phyloP scores from a whole-genome alignment of 2,113 vertebrate genomes.

The Dryoscopus gambensis region DNA sequence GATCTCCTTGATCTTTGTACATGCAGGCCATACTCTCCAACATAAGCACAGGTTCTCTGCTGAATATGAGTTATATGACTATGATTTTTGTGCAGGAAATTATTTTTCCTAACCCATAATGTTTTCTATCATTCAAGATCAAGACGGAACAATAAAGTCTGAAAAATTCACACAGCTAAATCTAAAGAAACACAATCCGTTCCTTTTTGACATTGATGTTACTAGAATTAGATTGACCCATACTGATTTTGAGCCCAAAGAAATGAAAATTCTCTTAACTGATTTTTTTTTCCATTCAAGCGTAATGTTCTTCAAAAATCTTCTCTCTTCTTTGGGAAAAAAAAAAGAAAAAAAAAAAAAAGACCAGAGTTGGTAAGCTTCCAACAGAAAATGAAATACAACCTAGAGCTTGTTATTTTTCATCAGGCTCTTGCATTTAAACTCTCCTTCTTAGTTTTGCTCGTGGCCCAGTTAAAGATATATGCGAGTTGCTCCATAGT shows the following conservation, averaged over 20 bases:
- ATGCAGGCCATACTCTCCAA: neutral
- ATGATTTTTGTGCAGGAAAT: neutral
- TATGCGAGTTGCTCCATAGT: neutral
- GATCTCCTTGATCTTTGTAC: neutral
- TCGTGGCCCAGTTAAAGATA: neutral
- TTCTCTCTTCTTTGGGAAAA: rapidly evolving
- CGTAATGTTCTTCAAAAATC: neutral
- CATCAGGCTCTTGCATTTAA: neutral
- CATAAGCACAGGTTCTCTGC: neutral
- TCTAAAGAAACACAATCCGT: neutral
- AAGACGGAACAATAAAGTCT: neutral
- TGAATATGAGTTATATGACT: neutral
- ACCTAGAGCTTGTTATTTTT: neutral
- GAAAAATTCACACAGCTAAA: neutral
- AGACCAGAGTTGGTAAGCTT: neutral
- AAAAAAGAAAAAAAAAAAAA: no score
- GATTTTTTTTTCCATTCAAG: neutral
- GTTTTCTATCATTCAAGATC: neutral
- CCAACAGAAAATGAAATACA: neutral
- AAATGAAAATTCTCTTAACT: neutral
- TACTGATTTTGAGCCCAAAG: neutral
- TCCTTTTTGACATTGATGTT: neutral
- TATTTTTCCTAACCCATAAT: neutral
- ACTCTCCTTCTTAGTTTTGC: neutral
- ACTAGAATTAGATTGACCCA: neutral